Conservation (phyloP, 2,888 invertebrate genomes). For the Pyrochroa serraticornis region DNA sequence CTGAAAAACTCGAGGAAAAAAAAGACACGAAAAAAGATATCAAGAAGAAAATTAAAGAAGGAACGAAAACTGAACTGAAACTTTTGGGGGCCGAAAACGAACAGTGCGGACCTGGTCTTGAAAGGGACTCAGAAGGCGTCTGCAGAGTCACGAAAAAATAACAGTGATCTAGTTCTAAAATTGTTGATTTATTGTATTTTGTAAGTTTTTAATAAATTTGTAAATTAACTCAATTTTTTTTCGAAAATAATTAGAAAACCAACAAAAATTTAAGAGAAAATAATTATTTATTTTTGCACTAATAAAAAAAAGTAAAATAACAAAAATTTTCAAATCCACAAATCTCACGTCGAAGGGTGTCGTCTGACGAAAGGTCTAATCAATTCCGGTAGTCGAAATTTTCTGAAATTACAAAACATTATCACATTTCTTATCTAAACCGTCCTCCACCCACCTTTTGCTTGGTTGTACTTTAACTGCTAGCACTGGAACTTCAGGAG, state of each 20-base stretch:
- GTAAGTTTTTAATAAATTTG: conserved; percentile 8
- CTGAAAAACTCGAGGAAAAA: conserved; percentile 34
- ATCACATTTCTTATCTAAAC: neutral
- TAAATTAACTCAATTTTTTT: conserved; percentile 1
- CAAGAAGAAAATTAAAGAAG: conserved; percentile 37
- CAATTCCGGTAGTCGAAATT: conserved; percentile 30
- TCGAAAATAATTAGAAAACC: neutral
- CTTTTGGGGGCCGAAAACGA: conserved; percentile 59
- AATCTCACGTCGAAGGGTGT: conserved; percentile 1
- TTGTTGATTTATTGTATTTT: conserved; percentile 19
- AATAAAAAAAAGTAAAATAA: conserved; percentile 1
- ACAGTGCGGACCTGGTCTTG: conserved; percentile 76
- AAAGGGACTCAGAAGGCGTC: conserved; percentile 71
- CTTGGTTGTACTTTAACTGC: neutral
- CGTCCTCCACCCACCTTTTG: conserved; percentile 2
- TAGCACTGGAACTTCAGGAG: no score
- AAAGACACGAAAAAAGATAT: conserved; percentile 44
- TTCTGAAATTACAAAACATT: conserved; percentile 25
- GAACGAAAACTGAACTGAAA: conserved; percentile 9
- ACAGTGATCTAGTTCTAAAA: neutral
- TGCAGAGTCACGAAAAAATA: conserved; percentile 50
- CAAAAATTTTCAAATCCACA: neutral
- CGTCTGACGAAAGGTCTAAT: conserved; percentile 28
- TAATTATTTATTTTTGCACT: conserved; percentile 1
- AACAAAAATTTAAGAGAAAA: neutral